These are phyloP conservation scores for Microchirus variegatus DNA, from an alignment of 2,797 vertebrate species.

Conservation along the genomic window DNA sequence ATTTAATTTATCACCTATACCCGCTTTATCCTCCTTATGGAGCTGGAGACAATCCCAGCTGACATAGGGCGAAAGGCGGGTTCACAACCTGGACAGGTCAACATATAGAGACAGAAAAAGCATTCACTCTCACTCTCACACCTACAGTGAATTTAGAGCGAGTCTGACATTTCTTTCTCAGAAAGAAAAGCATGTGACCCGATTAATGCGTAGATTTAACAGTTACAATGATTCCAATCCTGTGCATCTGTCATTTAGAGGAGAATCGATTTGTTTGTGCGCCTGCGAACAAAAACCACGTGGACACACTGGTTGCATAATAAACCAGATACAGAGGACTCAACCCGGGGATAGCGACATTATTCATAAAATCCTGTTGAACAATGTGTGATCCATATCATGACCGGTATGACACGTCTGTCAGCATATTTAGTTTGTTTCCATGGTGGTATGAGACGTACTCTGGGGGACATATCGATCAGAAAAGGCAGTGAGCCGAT, in stretches of 20 bases:
- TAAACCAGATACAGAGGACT: no score
- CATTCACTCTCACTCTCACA: constrained; percentile 25
- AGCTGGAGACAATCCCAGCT: no score
- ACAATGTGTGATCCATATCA: constrained; percentile 26
- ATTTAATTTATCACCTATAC: no score
- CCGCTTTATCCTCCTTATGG: no score
- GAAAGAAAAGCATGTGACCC: no score
- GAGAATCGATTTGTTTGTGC: neutral
- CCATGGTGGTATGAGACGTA: constrained; percentile 59
- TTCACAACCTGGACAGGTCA: no score
- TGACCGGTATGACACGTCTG: constrained; percentile 36
- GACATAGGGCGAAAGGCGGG: no score
- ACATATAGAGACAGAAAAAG: no score
- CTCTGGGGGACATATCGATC: constrained; percentile 72
- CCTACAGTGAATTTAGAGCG: constrained; percentile 42
- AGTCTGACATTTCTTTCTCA: no score
- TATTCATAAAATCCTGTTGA: neutral
- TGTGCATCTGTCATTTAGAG: no score
- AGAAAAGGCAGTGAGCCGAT: constrained; percentile 65
- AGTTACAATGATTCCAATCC: no score
- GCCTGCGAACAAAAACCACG: constrained; percentile 21
- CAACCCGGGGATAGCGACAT: neutral
- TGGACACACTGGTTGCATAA: neutral
- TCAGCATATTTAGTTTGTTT: constrained; percentile 55
- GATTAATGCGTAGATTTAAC: no score